Evolutionary conservation across 2,113 vertebrate species (phyloP).

Genomic region (Cyphomyrus discorhynchus): DNA sequence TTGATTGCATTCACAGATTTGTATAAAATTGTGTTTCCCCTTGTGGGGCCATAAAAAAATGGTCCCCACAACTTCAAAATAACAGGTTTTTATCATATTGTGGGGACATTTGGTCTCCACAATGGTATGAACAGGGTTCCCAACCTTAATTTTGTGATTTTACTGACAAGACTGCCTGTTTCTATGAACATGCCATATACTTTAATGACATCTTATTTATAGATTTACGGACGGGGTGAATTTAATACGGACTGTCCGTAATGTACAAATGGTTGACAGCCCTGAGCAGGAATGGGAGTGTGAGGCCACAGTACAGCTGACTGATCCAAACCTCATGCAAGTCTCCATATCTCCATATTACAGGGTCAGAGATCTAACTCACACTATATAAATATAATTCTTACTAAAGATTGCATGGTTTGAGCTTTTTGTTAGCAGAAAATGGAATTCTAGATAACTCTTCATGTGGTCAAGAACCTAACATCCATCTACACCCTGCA

Average conservation of each 20-base stretch:
- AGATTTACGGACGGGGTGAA: background rate
- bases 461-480: background rate
- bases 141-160: background rate
- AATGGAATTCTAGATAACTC: background rate
- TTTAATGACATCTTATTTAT: background rate
- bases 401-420: background rate
- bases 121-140: background rate
- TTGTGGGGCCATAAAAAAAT: background rate
- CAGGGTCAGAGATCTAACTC: background rate
- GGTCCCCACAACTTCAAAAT: background rate
- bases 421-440: background rate
- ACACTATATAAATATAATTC: background rate
- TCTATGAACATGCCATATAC: background rate
- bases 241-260: background rate
- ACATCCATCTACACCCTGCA: background rate
- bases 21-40: background rate
- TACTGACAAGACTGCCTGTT: background rate
- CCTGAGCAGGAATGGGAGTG: background rate
- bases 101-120: background rate
- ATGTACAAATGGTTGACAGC: background rate
- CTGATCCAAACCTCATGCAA: background rate
- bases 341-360: background rate
- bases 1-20: background rate
- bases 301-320: background rate
- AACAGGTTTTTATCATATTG: background rate